Evolutionary conservation across 2,888 invertebrate genomes (phyloP).

Genomic region (Chaetoderma sp.): DNA sequence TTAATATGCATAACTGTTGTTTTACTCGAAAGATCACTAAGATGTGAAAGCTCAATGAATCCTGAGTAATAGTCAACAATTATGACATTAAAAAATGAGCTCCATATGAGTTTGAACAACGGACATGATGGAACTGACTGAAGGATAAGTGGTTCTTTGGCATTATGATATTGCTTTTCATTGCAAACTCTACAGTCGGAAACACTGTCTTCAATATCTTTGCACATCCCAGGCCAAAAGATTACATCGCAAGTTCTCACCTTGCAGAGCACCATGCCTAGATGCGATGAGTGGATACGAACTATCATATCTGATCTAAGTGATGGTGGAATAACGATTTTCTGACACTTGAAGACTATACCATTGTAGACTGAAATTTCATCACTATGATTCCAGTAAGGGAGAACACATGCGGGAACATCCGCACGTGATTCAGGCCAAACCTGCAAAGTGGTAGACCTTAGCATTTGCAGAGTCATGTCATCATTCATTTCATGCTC

Average conservation of each 20-base stretch:
- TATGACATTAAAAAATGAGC: constrained; percentile 20
- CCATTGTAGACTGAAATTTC: constrained; percentile 1
- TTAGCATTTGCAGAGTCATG: background rate
- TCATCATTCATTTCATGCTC: background rate
- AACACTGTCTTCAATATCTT: constrained; percentile 15
- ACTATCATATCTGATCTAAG: constrained; percentile 14
- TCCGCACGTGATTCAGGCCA: constrained; percentile 12
- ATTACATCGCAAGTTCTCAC: constrained; percentile 13
- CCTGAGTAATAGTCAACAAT: constrained; percentile 26
- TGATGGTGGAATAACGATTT: constrained; percentile 11
- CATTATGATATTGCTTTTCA: background rate
- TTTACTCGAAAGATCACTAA: constrained; percentile 4
- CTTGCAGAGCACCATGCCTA: constrained; percentile 13
- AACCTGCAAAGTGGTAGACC: background rate
- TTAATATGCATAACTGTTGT: constrained; percentile 19
- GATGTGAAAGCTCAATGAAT: constrained; percentile 12
- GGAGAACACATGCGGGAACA: background rate
- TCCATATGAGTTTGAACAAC: constrained; percentile 17
- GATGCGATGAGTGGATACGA: constrained; percentile 12
- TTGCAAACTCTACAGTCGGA: constrained; percentile 10
- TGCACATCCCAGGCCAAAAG: constrained; percentile 28
- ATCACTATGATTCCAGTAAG: constrained; percentile 8
- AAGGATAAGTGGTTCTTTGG: constrained; percentile 23
- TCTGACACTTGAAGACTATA: constrained; percentile 15
- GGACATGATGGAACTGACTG: constrained; percentile 18